Conservation (phyloP, 2,113 vertebrate species). For the Oxyura jamaicensis region DNA sequence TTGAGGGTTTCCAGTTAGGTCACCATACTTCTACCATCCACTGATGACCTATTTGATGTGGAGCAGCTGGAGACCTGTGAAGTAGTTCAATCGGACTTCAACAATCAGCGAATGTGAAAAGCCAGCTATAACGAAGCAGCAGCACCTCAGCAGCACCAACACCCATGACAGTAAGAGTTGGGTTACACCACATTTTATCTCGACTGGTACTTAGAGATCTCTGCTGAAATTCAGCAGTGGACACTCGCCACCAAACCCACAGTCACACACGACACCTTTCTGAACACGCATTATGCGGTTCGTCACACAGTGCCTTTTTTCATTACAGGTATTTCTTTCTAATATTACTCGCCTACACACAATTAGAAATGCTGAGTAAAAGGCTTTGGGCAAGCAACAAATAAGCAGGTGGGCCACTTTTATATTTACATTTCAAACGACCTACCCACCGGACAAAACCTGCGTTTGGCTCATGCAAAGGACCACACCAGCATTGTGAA, state of each 20-base stretch:
- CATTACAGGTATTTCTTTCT: not conserved
- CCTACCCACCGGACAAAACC: not conserved
- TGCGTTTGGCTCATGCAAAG: not conserved
- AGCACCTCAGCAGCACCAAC: not conserved
- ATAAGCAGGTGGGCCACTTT: not conserved
- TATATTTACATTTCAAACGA: not conserved
- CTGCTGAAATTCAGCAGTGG: not conserved
- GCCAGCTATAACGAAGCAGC: not conserved
- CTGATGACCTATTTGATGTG: not conserved
- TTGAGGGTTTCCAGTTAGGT: not conserved
- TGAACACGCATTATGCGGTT: rapidly evolving
- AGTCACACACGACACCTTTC: not conserved
- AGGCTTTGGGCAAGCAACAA: not conserved
- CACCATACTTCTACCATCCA: not conserved
- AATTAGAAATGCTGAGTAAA: not conserved
- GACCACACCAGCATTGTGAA: not conserved
- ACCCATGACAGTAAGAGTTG: not conserved
- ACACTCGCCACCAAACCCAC: rapidly evolving
- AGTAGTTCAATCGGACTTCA: not conserved
- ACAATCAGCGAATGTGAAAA: not conserved
- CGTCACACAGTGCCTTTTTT: not conserved
- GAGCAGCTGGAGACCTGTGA: not conserved
- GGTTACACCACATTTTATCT: not conserved
- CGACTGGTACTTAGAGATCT: not conserved
- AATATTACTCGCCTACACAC: not conserved